Percentiles rank a stretch among this genome's conserved stretches.
phyloP scores from a whole-genome alignment of 2,113 vertebrate species.

The Anolis carolinensis region DNA sequence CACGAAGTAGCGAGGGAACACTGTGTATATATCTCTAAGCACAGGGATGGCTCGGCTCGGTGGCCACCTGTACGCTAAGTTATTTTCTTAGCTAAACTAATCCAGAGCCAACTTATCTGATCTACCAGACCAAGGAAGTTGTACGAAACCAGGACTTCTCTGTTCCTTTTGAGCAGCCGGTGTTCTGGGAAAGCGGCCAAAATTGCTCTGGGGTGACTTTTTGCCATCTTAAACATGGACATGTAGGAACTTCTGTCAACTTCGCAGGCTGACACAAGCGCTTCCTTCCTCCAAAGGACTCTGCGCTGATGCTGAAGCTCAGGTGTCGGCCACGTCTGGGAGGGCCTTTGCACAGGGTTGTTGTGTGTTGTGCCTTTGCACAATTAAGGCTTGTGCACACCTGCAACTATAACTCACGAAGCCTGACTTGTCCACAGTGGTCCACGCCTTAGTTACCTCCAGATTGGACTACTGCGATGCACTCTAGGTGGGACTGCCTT shows the following conservation, averaged over 20 bases:
- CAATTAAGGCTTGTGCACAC: no score
- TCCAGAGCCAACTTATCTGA: slow-evolving; percentile 50
- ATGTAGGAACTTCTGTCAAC: slow-evolving; percentile 14
- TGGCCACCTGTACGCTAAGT: slow-evolving; percentile 60
- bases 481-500: no score
- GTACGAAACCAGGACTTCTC: slow-evolving; percentile 37
- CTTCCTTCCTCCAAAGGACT: not conserved
- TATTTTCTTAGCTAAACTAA: slow-evolving; percentile 56
- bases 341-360: no score
- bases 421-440: no score
- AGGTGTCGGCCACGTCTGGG: no score
- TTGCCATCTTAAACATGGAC: slow-evolving; percentile 57
- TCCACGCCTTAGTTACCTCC: no score
- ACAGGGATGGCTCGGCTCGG: slow-evolving; percentile 28
- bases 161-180: slow-evolving; percentile 60
- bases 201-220: not conserved
- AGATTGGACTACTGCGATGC: no score
- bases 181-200: slow-evolving; percentile 63
- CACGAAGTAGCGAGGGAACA: no score
- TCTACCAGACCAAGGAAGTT: slow-evolving; percentile 42
- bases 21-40: not conserved
- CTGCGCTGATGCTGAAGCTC: no score
- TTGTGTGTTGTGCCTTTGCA: no score
- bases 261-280: not conserved
- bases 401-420: no score